Conservation (phyloP, 1,140 invertebrate genomes). For the Aphis gossypii region DNA sequence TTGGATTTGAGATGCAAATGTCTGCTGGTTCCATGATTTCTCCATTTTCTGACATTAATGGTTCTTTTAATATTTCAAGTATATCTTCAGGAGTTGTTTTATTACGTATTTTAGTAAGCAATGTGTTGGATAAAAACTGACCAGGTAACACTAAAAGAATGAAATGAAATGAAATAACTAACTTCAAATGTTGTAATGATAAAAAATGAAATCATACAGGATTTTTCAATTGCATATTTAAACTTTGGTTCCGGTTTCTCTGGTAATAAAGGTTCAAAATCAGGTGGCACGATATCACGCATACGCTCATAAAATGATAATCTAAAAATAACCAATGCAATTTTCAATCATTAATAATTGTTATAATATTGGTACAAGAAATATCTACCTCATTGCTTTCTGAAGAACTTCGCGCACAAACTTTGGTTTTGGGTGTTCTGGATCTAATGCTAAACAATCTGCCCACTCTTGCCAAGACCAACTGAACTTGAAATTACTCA, state of each 20-base stretch:
- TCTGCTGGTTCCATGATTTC: constrained; percentile 62
- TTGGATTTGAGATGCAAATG: constrained; percentile 75
- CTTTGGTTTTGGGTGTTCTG: constrained; percentile 92
- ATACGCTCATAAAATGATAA: constrained; percentile 95
- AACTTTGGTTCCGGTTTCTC: constrained; percentile 78
- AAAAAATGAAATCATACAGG: constrained; percentile 70
- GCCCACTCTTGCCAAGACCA: constrained; percentile 99
- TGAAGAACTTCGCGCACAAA: constrained; percentile 93
- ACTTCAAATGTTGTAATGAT: neutral
- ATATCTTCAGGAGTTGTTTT: constrained; percentile 92
- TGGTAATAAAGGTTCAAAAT: constrained; percentile 86
- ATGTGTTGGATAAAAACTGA: constrained; percentile 64
- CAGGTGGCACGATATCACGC: constrained; percentile 87
- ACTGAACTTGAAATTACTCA: constrained; percentile 98
- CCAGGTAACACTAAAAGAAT: constrained; percentile 71
- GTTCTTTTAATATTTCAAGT: constrained; percentile 85
- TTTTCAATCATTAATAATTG: constrained; percentile 39
- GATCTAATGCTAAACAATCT: constrained; percentile 81
- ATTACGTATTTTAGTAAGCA: constrained; percentile 84
- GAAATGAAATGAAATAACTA: neutral
- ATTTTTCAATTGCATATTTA: constrained; percentile 82
- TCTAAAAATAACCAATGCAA: constrained; percentile 67
- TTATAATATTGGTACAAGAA: constrained; percentile 38
- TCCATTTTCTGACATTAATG: constrained; percentile 75
- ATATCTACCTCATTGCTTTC: constrained; percentile 82